Percentiles rank a stretch among this genome's conserved stretches.
Conservation (phyloP, 2,113 vertebrate genomes). For the Leptobrachium ailaonicum region DNA sequence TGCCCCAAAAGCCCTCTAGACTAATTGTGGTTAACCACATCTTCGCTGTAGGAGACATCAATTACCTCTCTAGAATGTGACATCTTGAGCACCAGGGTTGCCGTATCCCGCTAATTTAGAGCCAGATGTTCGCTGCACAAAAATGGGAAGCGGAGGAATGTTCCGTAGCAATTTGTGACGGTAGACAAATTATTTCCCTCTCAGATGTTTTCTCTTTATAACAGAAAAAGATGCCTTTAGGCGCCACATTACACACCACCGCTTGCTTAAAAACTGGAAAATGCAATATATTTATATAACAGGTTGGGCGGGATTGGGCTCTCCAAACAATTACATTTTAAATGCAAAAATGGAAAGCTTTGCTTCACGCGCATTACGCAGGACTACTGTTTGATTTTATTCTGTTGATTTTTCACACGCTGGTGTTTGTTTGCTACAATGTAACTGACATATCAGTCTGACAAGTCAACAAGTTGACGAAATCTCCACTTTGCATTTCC, state of each 20-base stretch:
- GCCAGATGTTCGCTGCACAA: slow-evolving; percentile 19
- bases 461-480: no score
- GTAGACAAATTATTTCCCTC: slow-evolving; percentile 17
- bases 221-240: background rate
- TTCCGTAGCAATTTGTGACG: slow-evolving; percentile 3
- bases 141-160: slow-evolving; percentile 17
- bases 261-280: slow-evolving; percentile 22
- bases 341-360: background rate
- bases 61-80: background rate
- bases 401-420: no score
- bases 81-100: background rate
- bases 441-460: no score
- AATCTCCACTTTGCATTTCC: no score
- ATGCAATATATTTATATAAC: slow-evolving; percentile 11
- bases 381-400: background rate
- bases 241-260: background rate
- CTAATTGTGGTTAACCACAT: background rate
- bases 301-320: background rate
- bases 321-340: background rate
- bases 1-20: background rate
- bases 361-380: background rate
- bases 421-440: no score
- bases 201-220: slow-evolving; percentile 16
- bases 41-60: background rate
- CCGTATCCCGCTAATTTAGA: background rate